These are phyloP conservation scores for Bathynomus jamesi DNA, from an alignment of 1,140 invertebrate genomes.

Conservation along the genomic window DNA sequence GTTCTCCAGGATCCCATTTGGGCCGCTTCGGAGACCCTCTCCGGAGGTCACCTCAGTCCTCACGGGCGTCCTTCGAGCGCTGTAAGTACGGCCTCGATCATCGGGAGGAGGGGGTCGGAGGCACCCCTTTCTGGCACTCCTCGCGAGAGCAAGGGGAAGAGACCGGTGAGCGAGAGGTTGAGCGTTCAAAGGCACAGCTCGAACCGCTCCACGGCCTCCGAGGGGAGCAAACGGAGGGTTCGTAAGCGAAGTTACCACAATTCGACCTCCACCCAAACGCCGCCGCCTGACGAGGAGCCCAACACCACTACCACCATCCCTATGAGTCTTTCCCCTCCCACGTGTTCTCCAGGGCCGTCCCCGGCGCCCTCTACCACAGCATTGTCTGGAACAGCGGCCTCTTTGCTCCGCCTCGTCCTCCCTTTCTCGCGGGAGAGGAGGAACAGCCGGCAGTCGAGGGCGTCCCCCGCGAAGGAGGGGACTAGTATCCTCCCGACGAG, in stretches of 20 bases:
- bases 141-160: not conserved
- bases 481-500: not conserved
- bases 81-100: not conserved
- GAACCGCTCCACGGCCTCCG: conserved; percentile 10
- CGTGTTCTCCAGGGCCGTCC: not conserved
- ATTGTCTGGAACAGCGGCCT: not conserved
- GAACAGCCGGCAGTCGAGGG: not conserved
- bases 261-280: not conserved
- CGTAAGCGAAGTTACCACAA: not conserved
- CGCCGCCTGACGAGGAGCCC: not conserved
- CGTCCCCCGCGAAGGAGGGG: not conserved
- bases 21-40: no score
- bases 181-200: conserved; percentile 11
- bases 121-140: not conserved
- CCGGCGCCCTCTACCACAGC: not conserved
- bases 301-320: no score
- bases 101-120: not conserved
- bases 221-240: conserved; percentile 9
- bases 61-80: not conserved
- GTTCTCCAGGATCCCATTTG: no score
- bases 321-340: not conserved
- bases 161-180: not conserved
- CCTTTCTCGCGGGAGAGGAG: conserved; percentile 4
- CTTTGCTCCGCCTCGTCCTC: conserved; percentile 6
- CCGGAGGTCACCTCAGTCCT: not conserved